Base-by-base conservation (phyloP, 2,113 vertebrate species). In the Struthio camelus region DNA sequence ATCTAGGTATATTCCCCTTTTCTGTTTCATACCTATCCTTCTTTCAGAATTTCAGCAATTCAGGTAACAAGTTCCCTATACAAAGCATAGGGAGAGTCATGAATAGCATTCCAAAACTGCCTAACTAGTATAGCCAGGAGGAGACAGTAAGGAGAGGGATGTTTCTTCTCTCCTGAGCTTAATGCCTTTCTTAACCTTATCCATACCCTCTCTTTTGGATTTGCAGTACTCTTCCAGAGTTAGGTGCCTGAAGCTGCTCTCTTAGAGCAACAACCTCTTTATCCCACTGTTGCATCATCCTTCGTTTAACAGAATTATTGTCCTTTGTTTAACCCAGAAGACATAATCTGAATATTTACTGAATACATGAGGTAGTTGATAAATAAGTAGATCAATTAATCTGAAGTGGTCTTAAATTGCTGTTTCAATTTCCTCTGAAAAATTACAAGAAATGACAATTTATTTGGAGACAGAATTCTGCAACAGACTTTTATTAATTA, bases 401-500 rank as follows among this genome's bases (percentile, higher is more conserved):
- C 80, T 92, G 70, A 89, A 90, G 89, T 69, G 17, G 62, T 82
- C 9, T 24, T 76, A 80, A 89, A 93, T 65, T 69, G 25, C 13
- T 93, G 38, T 80, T 79, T 72, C 14, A 9, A 34, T 89, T 71
- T 91, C 50, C 58, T 17, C 62, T 70, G 48, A 89, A 93, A 91
- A 89, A 92, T 79, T 77, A 14, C 61, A 56, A 76, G 48, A 50
- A 30, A 75, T 50, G 90, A 53, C 40, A 56, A 87, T 81, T 92
- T 81, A 79, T 90, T 67, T 93, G 81, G 90, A 87, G 83, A 28
- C 28, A 53, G 53, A 83, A 80, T 71, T 86, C 67, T 83, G 51
- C 50, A 92, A 38, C 8, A 73, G 42, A n/a, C 24, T 71, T 78
- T 34, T 54, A 66, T 62, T 93, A 96, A 93, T 96, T 95, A 97